A percentile compares a stretch with the other conserved stretches of the same genome.
phyloP scores from a whole-genome alignment of 1,140 invertebrate genomes.

The Heliothis virescens region DNA sequence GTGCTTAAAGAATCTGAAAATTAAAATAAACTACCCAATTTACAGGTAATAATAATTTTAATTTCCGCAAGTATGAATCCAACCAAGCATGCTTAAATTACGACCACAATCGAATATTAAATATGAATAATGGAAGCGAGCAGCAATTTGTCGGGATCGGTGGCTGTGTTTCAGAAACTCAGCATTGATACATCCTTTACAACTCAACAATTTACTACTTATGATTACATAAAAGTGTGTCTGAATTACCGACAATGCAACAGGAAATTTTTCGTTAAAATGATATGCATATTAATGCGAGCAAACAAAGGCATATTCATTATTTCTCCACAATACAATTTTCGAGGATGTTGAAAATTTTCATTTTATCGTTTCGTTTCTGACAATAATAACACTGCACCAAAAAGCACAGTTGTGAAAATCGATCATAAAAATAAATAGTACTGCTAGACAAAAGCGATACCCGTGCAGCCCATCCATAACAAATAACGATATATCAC shows the following conservation, averaged over 20 bases:
- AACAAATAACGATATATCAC: conserved; percentile 65
- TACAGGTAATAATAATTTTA: conserved; percentile 46
- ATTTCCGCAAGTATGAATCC: not conserved
- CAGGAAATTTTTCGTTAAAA: conserved; percentile 21
- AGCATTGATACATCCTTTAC: not conserved
- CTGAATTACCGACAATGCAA: not conserved
- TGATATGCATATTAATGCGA: conserved; percentile 24
- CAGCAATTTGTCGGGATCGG: conserved; percentile 1
- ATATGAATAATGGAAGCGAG: conserved; percentile 26
- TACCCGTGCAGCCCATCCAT: conserved; percentile 23
- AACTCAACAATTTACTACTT: not conserved
- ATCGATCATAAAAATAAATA: conserved; percentile 35
- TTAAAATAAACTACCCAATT: not conserved
- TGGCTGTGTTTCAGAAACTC: not conserved
- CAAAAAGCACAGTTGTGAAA: conserved; percentile 29
- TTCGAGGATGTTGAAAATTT: conserved; percentile 10
- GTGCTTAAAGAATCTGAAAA: too few relatives aligned
- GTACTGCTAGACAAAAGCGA: conserved; percentile 11
- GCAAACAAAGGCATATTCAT: conserved; percentile 26
- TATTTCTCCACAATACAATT: not conserved
- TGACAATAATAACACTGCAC: not conserved
- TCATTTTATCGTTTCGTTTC: not conserved
- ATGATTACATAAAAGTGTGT: not conserved
- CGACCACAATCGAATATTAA: conserved; percentile 34
- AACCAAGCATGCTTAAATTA: conserved; percentile 36